Evolutionary conservation across 30 jellyfish, hydroid and myxozoan species (phyloP), one percentile per base, ranked within the genome.

Genomic region (Cassiopea andromeda): DNA sequence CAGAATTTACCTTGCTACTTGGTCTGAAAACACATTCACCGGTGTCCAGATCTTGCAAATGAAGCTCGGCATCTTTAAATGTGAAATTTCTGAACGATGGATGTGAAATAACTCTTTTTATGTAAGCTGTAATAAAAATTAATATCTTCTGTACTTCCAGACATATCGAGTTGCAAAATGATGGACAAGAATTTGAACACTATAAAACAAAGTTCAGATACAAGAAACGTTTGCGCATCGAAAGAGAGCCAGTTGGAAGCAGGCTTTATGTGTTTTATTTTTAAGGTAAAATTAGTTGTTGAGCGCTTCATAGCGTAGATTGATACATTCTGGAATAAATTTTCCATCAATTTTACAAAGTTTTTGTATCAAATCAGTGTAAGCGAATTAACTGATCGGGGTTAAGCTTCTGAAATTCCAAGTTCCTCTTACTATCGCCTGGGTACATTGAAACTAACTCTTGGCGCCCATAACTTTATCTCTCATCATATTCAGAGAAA

Each of bases 11-110:
- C 97, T 96, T 96, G 89, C 99, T 96, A 54, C 98, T 88, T 44
- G 99, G 99, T 67, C 99, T 72, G 81, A 96, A 84, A 46, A 96
- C 88, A 74, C 99, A 96, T 69, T 96, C 99, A 46, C 98, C 98
- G 49, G 77, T 96, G 12, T 89, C 98, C 97, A 92, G 44, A 5
- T 87, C 81, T 46, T 96, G 97, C 69, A 96, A 82, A 44, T 82
- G 64, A 68, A 83, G 79, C 67, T 96, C 99, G 3, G 99, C 99
- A 60, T 96, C 99, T 92, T 92, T 93, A 87, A 96, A 96, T 10
- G 99, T 96, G 82, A 96, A 89, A 64, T 96, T 96, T 80, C 89
- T 88, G 87, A 96, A 96, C 46, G 98, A 80, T 2, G 99, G 98
- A 82, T 96, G 99, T 5, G 98, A 98, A 19, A 96, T 96, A 61